Conservation (phyloP, 1,140 invertebrate genomes). For the Drosophila sp. region DNA sequence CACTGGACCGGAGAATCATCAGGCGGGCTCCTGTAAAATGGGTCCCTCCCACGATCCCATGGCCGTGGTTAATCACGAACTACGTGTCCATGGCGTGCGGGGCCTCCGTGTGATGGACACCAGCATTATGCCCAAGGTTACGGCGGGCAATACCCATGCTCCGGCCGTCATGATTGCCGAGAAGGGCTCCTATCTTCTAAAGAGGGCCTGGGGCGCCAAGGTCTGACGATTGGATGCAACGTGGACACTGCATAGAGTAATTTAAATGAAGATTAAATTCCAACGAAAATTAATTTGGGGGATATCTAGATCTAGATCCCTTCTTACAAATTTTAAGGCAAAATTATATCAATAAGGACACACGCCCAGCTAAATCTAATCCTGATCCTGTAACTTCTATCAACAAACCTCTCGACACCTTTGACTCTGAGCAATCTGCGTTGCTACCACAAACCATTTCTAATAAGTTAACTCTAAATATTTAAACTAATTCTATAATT, state of each 20-base stretch:
- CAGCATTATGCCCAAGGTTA: conserved; percentile 87
- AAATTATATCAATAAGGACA: conserved; percentile 21
- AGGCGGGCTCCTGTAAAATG: conserved; percentile 89
- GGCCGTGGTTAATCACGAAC: conserved; percentile 85
- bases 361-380: neutral
- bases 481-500: conserved; percentile 39
- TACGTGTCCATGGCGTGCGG: conserved; percentile 85
- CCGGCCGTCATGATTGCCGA: conserved; percentile 87
- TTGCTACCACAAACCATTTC: conserved; percentile 32
- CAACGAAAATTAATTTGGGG: conserved; percentile 44
- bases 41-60: conserved; percentile 84
- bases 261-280: conserved; percentile 64
- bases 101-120: conserved; percentile 86
- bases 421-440: conserved; percentile 52
- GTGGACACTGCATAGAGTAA: conserved; percentile 83
- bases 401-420: neutral
- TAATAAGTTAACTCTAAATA: conserved; percentile 35
- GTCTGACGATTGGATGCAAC: conserved; percentile 82
- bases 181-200: conserved; percentile 87
- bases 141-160: conserved; percentile 87
- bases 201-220: conserved; percentile 86
- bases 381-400: neutral
- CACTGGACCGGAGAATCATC: conserved; percentile 93
- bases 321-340: conserved; percentile 24
- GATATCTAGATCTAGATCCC: conserved; percentile 51